Percentiles rank a stretch among this genome's conserved stretches.
Conservation (phyloP, 2,797 vertebrate species). For the Ambastaia sidthimunki region DNA sequence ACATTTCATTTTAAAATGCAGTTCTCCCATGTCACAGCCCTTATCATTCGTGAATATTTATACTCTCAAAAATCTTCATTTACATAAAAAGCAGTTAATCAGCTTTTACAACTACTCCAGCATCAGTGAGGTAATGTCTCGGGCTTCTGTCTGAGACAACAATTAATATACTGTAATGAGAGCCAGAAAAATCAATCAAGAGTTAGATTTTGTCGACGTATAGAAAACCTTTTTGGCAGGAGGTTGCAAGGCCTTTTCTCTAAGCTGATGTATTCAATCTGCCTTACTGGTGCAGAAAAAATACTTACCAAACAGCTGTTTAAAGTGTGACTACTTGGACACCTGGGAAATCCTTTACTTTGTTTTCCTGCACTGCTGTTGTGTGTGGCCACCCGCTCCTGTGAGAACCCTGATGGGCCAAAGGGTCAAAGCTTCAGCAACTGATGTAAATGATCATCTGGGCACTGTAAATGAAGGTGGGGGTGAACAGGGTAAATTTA, state of each 20-base stretch:
- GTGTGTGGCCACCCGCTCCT: slow-evolving; percentile 59
- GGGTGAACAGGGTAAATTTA: slow-evolving; percentile 54
- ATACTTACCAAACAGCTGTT: slow-evolving; percentile 36
- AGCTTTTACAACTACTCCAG: slow-evolving; percentile 65
- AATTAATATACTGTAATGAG: slow-evolving; percentile 69
- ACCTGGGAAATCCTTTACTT: slow-evolving; percentile 65
- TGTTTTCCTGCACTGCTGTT: slow-evolving; percentile 65
- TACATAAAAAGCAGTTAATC: slow-evolving; percentile 75
- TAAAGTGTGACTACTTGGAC: slow-evolving; percentile 30
- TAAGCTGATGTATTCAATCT: slow-evolving; percentile 31
- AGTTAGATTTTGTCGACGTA: slow-evolving; percentile 63
- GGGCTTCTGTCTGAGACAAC: slow-evolving; percentile 66
- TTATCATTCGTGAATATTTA: slow-evolving; percentile 64
- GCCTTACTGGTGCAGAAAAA: background rate
- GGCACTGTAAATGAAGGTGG: slow-evolving; percentile 64
- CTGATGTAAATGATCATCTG: slow-evolving; percentile 70
- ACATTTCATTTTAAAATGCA: slow-evolving; percentile 61
- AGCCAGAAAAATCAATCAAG: slow-evolving; percentile 72
- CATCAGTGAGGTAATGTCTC: slow-evolving; percentile 79
- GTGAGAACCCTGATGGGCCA: slow-evolving; percentile 65
- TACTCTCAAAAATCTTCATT: slow-evolving; percentile 67
- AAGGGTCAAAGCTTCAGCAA: slow-evolving; percentile 69
- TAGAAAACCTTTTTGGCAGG: slow-evolving; percentile 64
- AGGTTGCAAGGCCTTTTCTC: slow-evolving; percentile 41
- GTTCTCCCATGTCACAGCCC: slow-evolving; percentile 48